These are phyloP conservation scores for Orgyia antiqua DNA, from an alignment of 2,888 invertebrate genomes.

Conservation along the genomic window DNA sequence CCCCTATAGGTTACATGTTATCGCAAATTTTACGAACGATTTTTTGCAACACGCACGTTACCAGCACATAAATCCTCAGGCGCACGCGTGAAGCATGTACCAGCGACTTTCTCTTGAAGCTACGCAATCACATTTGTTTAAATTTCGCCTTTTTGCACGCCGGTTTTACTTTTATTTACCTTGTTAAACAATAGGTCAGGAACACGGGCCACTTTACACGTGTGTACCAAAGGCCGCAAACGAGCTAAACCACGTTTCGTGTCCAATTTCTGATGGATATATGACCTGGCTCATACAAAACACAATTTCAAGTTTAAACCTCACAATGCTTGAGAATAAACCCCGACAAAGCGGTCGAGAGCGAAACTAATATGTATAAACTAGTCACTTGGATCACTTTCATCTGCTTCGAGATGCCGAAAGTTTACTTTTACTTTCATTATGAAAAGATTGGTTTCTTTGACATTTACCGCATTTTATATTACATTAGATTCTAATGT, in stretches of 20 bases:
- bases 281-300: not conserved
- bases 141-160: constrained; percentile 57
- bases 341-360: constrained; percentile 46
- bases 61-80: constrained; percentile 45
- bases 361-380: constrained; percentile 67
- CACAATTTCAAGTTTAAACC: constrained; percentile 17
- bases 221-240: too few relatives aligned
- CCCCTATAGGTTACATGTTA: constrained; percentile 33
- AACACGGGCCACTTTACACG: constrained; percentile 6
- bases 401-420: constrained; percentile 61
- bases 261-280: constrained; percentile 1
- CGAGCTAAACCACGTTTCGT: not conserved
- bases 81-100: constrained; percentile 32
- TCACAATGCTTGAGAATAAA: constrained; percentile 21
- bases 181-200: constrained; percentile 7
- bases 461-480: constrained; percentile 16
- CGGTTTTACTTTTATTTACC: constrained; percentile 18
- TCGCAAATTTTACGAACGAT: constrained; percentile 31
- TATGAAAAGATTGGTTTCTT: constrained; percentile 38
- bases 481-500: constrained; percentile 1
- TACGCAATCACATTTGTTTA: constrained; percentile 50
- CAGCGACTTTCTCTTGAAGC: constrained; percentile 51
- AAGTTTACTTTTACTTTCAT: constrained; percentile 72
- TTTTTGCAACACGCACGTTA: constrained; percentile 53
- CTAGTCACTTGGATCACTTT: constrained; percentile 63